Evolutionary conservation across 1,140 invertebrate species (phyloP), one percentile per base, ranked within the genome.

Genomic region (Cryptotermes secundus): DNA sequence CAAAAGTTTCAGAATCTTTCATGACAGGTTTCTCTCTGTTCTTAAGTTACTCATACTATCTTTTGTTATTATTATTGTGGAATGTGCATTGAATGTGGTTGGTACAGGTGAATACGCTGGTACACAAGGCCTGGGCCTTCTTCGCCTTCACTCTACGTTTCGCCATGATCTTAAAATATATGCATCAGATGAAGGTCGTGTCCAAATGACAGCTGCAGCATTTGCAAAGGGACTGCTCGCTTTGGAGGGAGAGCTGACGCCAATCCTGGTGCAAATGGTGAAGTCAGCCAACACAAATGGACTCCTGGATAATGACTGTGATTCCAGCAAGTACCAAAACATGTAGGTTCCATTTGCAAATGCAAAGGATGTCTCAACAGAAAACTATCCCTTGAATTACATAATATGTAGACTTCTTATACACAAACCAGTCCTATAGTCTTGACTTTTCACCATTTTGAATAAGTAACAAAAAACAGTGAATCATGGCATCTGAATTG

Each of bases 181-280:
- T 88, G 94, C 94, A 1, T 94, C 93, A 4, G 94, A 95, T 88
- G 94, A 95, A 88, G 94, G 94, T 3, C 87, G 94, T 80, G 94
- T 95, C 6, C 94, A 95, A 87, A 95, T 94, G 93, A 95, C 94
- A 19, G 94, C 94, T 35, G 94, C 94, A 65, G 94, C 94, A 12
- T 95, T 95, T 90, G 93, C 94, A 19, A 95, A 95, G 89, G 94
- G 94, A 34, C 88, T 95, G 10, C 88, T 95, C 9, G 95, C 94
- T 19, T 88, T 95, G 86, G 94, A 95, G 89, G 95, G 95, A 34
- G 94, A 95, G 88, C 88, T 95, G n/a, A 93, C 94, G 6, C 94
- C 94, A 0, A 95, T 95, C 86, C 88, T 95, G 31, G 93, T 95
- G n/a, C 95, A 95, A 88, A 95, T 95, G 94, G 94, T 95, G 16